Conservation (phyloP, 2,888 invertebrate species). For the Cristatella mucedo region DNA sequence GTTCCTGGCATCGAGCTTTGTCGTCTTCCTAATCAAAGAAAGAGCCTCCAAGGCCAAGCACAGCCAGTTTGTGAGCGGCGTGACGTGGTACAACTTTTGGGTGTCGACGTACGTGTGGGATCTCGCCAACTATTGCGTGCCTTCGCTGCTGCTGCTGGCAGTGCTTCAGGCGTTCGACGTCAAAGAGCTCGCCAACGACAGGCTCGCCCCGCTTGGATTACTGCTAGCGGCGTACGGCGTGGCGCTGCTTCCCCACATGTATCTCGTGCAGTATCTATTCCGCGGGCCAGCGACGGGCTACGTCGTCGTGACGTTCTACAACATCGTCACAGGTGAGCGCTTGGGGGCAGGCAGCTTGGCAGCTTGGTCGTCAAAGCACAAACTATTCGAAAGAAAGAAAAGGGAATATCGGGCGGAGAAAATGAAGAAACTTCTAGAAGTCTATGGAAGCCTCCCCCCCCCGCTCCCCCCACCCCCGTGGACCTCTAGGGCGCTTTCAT, state of each 20-base stretch:
- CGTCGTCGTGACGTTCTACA: conserved; percentile 53
- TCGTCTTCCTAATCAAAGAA: conserved; percentile 45
- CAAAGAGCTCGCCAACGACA: too few species aligned
- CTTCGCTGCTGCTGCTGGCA: too few species aligned
- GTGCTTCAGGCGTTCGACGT: conserved; percentile 52
- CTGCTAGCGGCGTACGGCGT: conserved; percentile 53
- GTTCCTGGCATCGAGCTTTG: conserved; percentile 31
- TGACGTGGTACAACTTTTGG: conserved; percentile 53
- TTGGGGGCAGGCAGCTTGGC: too few species aligned
- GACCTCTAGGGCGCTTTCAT: too few species aligned
- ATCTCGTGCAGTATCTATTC: conserved; percentile 53
- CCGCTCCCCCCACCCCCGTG: too few species aligned
- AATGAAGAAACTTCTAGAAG: too few species aligned
- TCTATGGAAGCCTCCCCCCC: too few species aligned
- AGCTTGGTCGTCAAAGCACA: too few species aligned
- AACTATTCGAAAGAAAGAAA: too few species aligned
- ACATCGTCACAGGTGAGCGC: conserved; percentile 51
- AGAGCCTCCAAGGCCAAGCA: conserved; percentile 51
- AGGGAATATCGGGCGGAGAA: too few species aligned
- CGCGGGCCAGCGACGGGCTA: conserved; percentile 57
- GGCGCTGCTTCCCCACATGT: conserved; percentile 55
- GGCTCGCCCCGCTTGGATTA: too few species aligned
- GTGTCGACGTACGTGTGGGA: conserved; percentile 49
- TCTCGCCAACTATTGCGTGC: conserved; percentile 46
- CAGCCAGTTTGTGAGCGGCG: conserved; percentile 54